phyloP scores from a whole-genome alignment of 2,113 vertebrate genomes.

The Actenoides hombroni region DNA sequence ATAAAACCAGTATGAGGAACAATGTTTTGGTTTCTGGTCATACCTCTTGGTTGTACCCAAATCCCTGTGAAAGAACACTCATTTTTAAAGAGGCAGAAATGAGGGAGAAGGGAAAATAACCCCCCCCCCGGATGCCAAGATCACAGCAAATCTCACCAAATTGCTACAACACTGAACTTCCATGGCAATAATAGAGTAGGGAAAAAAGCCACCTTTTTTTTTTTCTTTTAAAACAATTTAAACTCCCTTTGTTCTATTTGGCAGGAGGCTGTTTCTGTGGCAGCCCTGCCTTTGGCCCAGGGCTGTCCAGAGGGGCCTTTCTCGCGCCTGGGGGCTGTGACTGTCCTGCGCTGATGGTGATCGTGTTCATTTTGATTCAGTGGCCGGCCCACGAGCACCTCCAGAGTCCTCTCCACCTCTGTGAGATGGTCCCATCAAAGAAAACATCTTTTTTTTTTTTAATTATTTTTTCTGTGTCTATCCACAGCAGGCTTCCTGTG shows the following conservation, averaged over 20 bases:
- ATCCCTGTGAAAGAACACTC: rapidly evolving
- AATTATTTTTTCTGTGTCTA: not conserved
- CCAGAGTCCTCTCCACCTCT: not conserved
- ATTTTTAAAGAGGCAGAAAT: not conserved
- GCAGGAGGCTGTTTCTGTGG: rapidly evolving
- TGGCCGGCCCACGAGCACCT: not conserved
- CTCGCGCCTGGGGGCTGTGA: not conserved
- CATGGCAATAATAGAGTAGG: rapidly evolving
- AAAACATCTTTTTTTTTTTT: not conserved
- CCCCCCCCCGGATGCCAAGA: too few species aligned
- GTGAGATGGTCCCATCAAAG: not conserved
- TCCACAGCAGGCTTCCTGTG: not conserved
- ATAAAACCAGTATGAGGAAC: not conserved
- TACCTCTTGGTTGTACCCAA: not conserved
- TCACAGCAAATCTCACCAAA: rapidly evolving
- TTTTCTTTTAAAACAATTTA: not conserved
- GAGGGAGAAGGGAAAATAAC: not conserved
- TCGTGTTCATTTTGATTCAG: not conserved
- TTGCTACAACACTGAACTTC: rapidly evolving
- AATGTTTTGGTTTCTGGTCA: not conserved
- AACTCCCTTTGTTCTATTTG: not conserved
- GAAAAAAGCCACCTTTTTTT: not conserved
- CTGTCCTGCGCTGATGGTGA: rapidly evolving
- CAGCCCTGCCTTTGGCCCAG: not conserved
- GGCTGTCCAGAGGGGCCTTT: not conserved